Evolutionary conservation across 2,888 invertebrate genomes (phyloP), one percentile per base, ranked within the genome.

Genomic region (Eubasilissa splendida): DNA sequence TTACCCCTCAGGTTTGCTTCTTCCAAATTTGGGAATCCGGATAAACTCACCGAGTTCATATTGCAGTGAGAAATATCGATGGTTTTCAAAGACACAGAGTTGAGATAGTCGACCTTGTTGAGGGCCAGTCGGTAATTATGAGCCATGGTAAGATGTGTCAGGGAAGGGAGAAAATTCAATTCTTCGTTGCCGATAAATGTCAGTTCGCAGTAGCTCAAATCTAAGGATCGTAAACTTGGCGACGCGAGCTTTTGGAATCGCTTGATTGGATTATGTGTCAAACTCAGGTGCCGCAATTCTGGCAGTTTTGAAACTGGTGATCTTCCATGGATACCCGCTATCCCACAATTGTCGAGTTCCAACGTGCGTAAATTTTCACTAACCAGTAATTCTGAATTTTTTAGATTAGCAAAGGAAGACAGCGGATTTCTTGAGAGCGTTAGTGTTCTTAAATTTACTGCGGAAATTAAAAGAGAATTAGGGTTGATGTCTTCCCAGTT

Each of bases 391-490:
- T 92, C 90, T 58, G 87, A 87, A 71, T 88, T 88, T 22, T 90
- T 90, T 66, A 89, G 88, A 84, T 88, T 89, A 0, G 89, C 90
- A 85, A 94, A 89, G 58, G 88, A 89, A 59, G 85, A 86, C 60
- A 95, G 87, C 56, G 90, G 90, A 87, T 95, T 95, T 71, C 90
- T 87, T 0, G 93, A 93, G n/a, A 95, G 87, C 83, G 93, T 91
- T n/a, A 95, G 87, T 60, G 88, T 89, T 85, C 89, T 90, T 71
- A 95, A 87, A 71, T 88, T 92, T 0, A 86, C 86, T 0, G 91
- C 89, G 80, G 89, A 88, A 75, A 86, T 85, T 42, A 93, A 88
- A 2, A 92, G 88, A 52, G 89, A 87, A 80, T 89, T 91, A 0
- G 93, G 91, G 86, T 90, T 91, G 58, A 94, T 86, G 70, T 90